Evolutionary conservation across 92 coral and sea anemone species (phyloP).

Genomic region (Palythoa heliodiscus): DNA sequence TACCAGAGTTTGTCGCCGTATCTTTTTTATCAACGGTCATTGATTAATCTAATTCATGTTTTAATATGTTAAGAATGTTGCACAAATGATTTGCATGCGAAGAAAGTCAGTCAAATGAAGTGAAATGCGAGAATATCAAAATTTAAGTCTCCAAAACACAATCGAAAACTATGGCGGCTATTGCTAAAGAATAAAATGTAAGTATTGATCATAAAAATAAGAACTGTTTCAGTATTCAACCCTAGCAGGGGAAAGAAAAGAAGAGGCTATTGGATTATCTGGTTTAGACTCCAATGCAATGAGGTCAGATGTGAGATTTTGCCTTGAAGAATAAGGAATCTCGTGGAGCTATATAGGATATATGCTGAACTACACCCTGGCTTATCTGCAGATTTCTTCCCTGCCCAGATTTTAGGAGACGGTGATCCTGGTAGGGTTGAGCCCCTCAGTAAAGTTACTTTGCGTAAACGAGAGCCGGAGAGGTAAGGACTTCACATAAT

Average conservation of each 20-base stretch:
- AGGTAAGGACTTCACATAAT: constrained; percentile 23
- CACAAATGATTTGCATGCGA: too few relatives aligned
- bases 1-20: too few relatives aligned
- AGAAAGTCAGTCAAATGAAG: too few relatives aligned
- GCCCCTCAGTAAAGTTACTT: background rate
- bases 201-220: too few relatives aligned
- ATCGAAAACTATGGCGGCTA: too few relatives aligned
- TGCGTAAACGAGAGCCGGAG: constrained; percentile 25
- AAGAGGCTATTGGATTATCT: background rate
- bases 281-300: background rate
- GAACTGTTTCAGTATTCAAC: constrained; percentile 22
- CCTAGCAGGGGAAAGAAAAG: constrained; percentile 5
- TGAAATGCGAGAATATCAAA: too few relatives aligned
- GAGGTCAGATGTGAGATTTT: constrained; percentile 8
- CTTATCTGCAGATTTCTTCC: constrained; percentile 38
- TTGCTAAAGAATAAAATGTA: too few relatives aligned
- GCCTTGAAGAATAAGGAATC: background rate
- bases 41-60: too few relatives aligned
- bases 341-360: background rate
- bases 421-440: background rate
- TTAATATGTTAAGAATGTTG: too few relatives aligned
- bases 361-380: background rate
- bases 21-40: too few relatives aligned
- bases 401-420: background rate
- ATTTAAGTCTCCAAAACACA: too few relatives aligned